Evolutionary conservation across 2,113 vertebrate genomes (phyloP).

Genomic region (Ciconia boyciana): DNA sequence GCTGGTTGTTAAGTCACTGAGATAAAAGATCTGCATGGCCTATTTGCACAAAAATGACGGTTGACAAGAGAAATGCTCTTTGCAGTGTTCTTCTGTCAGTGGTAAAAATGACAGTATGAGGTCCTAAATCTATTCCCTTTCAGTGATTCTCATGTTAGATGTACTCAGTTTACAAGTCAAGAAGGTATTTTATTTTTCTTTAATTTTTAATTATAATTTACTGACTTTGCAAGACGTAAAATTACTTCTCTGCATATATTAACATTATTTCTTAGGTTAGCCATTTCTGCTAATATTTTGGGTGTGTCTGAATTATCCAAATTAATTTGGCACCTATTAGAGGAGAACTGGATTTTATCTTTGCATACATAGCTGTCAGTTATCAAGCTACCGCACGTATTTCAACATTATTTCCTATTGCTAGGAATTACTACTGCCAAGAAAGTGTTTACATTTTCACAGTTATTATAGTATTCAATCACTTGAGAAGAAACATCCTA

Average conservation of each 20-base stretch:
- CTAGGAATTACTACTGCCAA: background rate
- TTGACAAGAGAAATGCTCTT: background rate
- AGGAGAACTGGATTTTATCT: background rate
- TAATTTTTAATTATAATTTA: background rate
- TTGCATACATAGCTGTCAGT: background rate
- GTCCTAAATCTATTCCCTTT: background rate
- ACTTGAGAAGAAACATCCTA: background rate
- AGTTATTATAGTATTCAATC: background rate
- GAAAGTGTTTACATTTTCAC: background rate
- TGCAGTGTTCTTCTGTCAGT: background rate
- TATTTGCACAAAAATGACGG: background rate
- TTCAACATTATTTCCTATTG: background rate
- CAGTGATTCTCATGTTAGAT: background rate
- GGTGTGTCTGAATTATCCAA: background rate
- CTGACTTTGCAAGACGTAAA: background rate
- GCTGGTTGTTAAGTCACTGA: background rate
- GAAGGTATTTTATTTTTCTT: background rate
- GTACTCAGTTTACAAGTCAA: background rate
- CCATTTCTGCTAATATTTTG: background rate
- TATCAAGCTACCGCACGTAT: background rate
- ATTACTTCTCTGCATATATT: background rate
- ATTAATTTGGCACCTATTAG: background rate
- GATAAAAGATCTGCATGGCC: background rate
- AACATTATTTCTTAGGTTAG: background rate
- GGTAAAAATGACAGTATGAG: background rate